Base-by-base conservation (phyloP, 2,888 invertebrate species). In the Hylaea fasciaria region DNA sequence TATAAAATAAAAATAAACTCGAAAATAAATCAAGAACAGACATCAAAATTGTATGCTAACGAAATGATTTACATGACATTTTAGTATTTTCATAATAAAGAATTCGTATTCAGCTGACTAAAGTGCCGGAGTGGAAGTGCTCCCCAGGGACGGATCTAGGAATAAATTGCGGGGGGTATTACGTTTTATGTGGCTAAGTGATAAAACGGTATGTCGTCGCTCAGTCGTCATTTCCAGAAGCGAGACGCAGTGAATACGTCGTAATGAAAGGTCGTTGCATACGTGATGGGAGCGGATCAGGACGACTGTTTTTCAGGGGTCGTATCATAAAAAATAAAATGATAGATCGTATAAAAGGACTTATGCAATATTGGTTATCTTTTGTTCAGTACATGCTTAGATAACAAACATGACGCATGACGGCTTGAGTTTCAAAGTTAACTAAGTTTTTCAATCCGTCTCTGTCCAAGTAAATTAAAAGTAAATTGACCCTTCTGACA, bases 61-160 rank as follows among this genome's bases (percentile, higher is more conserved):
- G 41, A 51, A 57, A 57, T 40, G 51, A 57, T 57, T 46, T 51
- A 51, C 40, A 41, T 46, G 40, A 46, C 41, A 57, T 46, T 51
- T 46, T 22, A 51, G 40, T 46, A 13, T 41, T 35, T 17, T 41
- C n/a, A 32, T 32, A 32, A 32, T 32, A 32, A 32, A 32, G 32
- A 32, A 32, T 32, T 58, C 14, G 35, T n/a, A 51, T 58, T 52
- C 45, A 35, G 40, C 40, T 29, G 41, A 41, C 14, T 41, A n/a
- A 50, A 37, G 40, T 51, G 35, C 5, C 12, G 5, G 22, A 22
- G 22, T 22, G 22, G 22, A 22, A 22, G 22, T 32, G 32, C 32
- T 32, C 32, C 10, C 12, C 32, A 10, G 45, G 40, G 51, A 45
- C 45, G 37, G 45, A 50, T 45, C 45, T 45, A 51, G 40, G 57